Evolutionary conservation across 2,797 vertebrate species (phyloP).

Genomic region (Hirundo rustica): DNA sequence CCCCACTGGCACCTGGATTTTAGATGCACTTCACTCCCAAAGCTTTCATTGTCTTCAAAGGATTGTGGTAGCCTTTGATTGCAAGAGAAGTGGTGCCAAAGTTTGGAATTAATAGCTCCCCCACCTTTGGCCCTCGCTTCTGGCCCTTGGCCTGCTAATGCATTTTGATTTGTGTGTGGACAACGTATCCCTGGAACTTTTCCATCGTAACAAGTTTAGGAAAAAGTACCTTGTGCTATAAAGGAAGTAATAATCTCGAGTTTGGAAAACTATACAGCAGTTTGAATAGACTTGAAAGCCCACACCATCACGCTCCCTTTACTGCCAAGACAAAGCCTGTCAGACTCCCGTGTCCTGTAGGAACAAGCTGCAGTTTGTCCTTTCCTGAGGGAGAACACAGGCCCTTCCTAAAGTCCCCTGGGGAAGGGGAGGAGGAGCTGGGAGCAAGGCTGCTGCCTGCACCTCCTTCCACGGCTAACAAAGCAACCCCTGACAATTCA

Average conservation of each 20-base stretch:
- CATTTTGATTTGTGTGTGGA: constrained; percentile 49
- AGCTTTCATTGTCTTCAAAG: not conserved
- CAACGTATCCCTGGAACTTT: constrained; percentile 61
- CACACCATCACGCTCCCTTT: constrained; percentile 20
- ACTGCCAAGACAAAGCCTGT: constrained; percentile 50
- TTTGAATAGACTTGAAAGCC: constrained; percentile 65
- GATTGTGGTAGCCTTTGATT: not conserved
- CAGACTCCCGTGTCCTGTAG: constrained; percentile 28
- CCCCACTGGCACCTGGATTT: not conserved
- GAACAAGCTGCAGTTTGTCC: not conserved
- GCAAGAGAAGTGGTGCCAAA: not conserved
- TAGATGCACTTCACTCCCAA: not conserved
- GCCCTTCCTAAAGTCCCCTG: not conserved
- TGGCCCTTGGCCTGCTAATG: constrained; percentile 41
- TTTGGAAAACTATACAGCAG: constrained; percentile 62
- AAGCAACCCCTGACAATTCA: not conserved
- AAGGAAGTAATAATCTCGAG: constrained; percentile 76
- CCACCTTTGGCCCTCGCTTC: not conserved
- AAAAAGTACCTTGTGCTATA: constrained; percentile 54
- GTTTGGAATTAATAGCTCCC: not conserved
- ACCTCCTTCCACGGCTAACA: not conserved
- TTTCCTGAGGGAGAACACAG: constrained; percentile 40
- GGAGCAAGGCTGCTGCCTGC: not conserved
- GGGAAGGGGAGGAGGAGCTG: not conserved
- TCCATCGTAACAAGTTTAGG: constrained; percentile 62